These are phyloP conservation scores for Anastatus disparis DNA, from an alignment of 1,140 invertebrate species.

Conservation along the genomic window DNA sequence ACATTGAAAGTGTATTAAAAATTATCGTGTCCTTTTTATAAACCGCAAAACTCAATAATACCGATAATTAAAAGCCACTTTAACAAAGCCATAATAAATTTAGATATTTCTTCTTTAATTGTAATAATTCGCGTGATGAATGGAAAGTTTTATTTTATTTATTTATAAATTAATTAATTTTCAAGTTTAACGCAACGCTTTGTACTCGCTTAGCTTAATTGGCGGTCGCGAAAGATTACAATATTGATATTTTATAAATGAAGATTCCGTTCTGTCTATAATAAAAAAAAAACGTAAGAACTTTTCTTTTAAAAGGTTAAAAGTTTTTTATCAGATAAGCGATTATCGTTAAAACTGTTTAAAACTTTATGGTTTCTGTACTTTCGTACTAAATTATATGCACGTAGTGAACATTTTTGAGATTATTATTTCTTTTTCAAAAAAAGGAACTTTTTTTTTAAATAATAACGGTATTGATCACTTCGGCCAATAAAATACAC, in stretches of 20 bases:
- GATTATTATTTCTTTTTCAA: background rate
- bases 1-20: slow-evolving; percentile 18
- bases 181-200: no score
- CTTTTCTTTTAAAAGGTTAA: background rate
- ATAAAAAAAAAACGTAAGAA: background rate
- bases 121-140: no score
- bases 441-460: background rate
- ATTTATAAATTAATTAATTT: no score
- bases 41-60: no score
- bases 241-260: background rate
- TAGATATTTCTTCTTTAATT: no score
- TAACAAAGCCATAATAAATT: no score
- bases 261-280: no score
- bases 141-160: no score
- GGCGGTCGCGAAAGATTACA: background rate
- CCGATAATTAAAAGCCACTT: no score
- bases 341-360: slow-evolving; percentile 1
- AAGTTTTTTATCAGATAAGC: background rate
- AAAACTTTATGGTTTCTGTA: background rate
- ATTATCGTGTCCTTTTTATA: background rate
- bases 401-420: background rate
- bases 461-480: background rate
- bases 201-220: no score
- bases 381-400: background rate
- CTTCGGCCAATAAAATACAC: background rate